Conservation (phyloP, 1,140 invertebrate genomes). For the Eciton burchellii region DNA sequence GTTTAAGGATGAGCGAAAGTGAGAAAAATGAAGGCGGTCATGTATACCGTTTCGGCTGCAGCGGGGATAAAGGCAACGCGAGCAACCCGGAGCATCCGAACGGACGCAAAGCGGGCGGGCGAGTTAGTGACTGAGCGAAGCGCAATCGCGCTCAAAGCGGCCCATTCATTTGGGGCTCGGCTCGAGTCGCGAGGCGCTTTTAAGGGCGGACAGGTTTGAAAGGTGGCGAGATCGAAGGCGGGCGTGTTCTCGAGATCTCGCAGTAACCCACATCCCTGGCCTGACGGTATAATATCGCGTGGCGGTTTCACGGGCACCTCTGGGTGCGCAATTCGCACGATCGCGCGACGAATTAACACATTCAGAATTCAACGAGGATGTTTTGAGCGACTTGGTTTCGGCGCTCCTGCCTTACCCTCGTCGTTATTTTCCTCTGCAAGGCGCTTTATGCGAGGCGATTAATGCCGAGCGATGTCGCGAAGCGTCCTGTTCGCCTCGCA, state of each 20-base stretch:
- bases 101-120: neutral
- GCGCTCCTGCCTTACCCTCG: constrained; percentile 13
- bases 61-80: neutral
- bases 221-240: neutral
- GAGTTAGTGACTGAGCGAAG: neutral
- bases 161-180: neutral
- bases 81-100: neutral
- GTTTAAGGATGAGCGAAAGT: neutral
- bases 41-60: neutral
- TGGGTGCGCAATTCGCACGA: neutral
- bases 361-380: too few species aligned
- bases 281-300: neutral
- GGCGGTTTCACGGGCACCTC: neutral
- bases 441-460: too few species aligned
- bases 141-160: neutral
- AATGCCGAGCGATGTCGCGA: too few species aligned
- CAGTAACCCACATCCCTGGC: neutral
- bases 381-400: too few species aligned
- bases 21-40: neutral
- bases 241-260: neutral
- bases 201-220: neutral
- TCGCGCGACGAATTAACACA: constrained; percentile 4
- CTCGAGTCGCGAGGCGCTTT: constrained; percentile 1
- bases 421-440: constrained; percentile 2
- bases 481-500: too few species aligned